Conservation (phyloP, 2,888 invertebrate species). For the Melanostoma mellinum region DNA sequence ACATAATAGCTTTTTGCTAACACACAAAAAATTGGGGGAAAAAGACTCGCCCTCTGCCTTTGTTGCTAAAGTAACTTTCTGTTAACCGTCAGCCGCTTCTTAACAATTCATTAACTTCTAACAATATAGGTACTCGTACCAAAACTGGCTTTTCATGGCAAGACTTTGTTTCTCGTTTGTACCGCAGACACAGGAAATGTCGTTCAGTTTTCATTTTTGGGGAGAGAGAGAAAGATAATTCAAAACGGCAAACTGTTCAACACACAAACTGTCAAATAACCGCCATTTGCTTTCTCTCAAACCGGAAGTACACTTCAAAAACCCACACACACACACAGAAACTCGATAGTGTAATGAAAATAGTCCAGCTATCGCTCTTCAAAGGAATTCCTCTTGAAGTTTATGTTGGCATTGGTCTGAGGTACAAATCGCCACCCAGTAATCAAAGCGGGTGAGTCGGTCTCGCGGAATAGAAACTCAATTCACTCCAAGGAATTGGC, state of each 20-base stretch:
- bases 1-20: constrained; percentile 10
- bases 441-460: background rate
- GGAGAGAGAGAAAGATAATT: constrained; percentile 6
- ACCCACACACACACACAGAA: background rate
- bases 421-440: constrained; percentile 38
- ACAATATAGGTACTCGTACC: constrained; percentile 27
- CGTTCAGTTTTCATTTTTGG: constrained; percentile 43
- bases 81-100: constrained; percentile 56
- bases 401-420: constrained; percentile 29
- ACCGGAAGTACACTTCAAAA: constrained; percentile 1
- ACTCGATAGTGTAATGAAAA: constrained; percentile 18
- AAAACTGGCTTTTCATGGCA: background rate
- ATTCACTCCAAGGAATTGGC: constrained; percentile 52
- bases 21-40: background rate
- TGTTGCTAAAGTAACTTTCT: constrained; percentile 32
- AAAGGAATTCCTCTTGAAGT: constrained; percentile 29
- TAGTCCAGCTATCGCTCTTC: constrained; percentile 18
- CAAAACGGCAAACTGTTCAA: constrained; percentile 36
- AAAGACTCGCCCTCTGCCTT: background rate
- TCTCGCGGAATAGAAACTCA: constrained; percentile 39
- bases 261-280: constrained; percentile 36
- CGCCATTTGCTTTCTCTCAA: background rate
- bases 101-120: constrained; percentile 61
- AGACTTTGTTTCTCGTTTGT: background rate
- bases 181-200: constrained; percentile 17